phyloP scores from a whole-genome alignment of 2,113 vertebrate species.

The Bubalus kerabau region DNA sequence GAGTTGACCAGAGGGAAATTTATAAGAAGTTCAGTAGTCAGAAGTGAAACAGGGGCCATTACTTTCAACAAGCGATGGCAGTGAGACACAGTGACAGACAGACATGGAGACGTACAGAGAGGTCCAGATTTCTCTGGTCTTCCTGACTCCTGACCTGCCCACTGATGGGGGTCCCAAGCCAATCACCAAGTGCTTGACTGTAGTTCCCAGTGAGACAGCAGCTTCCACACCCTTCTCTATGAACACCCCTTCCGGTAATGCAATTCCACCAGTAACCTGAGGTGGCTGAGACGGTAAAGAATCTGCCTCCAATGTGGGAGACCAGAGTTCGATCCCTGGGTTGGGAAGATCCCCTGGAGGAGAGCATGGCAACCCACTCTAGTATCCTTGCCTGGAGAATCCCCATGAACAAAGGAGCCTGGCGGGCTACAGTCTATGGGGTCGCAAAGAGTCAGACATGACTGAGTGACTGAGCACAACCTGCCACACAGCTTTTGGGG shows the following conservation, averaged over 20 bases:
- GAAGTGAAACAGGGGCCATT: background rate
- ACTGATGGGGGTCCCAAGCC: background rate
- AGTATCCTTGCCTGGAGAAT: background rate
- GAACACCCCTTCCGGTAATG: background rate
- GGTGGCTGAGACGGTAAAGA: background rate
- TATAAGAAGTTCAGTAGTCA: background rate
- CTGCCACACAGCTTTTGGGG: background rate
- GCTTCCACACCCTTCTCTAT: background rate
- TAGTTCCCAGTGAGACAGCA: background rate
- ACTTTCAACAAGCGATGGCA: background rate
- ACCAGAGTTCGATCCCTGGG: background rate
- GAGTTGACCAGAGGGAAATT: background rate
- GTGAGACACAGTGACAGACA: background rate
- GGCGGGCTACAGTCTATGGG: background rate
- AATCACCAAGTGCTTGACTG: background rate
- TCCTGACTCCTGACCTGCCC: background rate
- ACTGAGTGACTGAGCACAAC: background rate
- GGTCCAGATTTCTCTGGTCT: background rate
- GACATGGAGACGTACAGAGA: background rate
- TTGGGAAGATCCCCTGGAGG: background rate
- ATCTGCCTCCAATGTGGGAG: background rate
- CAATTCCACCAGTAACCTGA: background rate
- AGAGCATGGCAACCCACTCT: background rate
- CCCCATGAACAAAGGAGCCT: background rate
- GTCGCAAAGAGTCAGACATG: background rate